Base-by-base conservation (phyloP, 2,113 vertebrate genomes). In the Amphiprion ocellaris region DNA sequence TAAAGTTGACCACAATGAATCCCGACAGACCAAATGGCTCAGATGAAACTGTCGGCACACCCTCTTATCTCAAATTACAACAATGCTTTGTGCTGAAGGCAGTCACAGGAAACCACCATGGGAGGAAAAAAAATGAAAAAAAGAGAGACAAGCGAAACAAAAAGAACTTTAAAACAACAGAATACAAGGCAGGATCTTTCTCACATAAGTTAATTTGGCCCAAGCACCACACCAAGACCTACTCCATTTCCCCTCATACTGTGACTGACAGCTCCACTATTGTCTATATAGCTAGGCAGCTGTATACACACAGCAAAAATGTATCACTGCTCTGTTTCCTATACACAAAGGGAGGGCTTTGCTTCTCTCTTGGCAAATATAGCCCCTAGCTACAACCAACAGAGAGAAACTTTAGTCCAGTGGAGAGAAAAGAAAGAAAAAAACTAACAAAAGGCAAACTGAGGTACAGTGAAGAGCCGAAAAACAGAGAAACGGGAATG, bases 241-340 rank as follows among this genome's bases (percentile, higher is more conserved):
- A 21, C 77, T 76, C 66, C 23, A 56, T 71, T 75, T 83, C 54
- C 24, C 61, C 72, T 72, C 61, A 76, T 60, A 68, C 68, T 41
- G 84, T 65, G 84, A 89, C 73, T 82, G 85, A 93, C 69, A 81
- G 85, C 74, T 73, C 60, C 65, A 50, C 87, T 80, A 81, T 92
- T 89, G 90, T 87, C 72, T 68, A 26, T 69, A 87, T 81, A 86
- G 75, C 92, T 83, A 91, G 88, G 91, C 91, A 93, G 92, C 90
- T 85, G 84, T 79, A 89, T 70, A 90, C 79, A 92, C 87, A 81
- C 61, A 86, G 82, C 91, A 90, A 90, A 94, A 93, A 94, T 91
- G 87, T 92, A 94, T 93, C 90, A 84, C 69, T 92, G 76, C 86
- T 91, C 79, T 88, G 84, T 90, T 93, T 89, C 67, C 83, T 77